Evolutionary conservation across 2,113 vertebrate species (phyloP), one percentile per base, ranked within the genome.

Genomic region (Catharus fuscescens): DNA sequence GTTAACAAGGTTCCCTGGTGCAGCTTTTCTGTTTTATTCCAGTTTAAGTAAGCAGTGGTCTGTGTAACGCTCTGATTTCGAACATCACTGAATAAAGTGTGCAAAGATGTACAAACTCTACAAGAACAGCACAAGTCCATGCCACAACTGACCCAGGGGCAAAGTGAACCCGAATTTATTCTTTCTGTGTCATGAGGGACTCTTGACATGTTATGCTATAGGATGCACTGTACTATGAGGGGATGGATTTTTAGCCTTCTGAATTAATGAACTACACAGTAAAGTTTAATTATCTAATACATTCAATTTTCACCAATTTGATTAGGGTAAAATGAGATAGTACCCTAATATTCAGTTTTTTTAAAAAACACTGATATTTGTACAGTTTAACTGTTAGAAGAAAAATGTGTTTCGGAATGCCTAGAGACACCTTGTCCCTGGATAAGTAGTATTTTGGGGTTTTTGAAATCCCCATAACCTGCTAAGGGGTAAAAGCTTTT

Each of bases 1-100:
- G 98, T 95, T 99, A 98, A 97, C 36, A 21, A 56, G 62, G 20
- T 28, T n/a, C 38, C 7, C 24, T n/a, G 10, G 34, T 19, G 14
- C n/a, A 17, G n/a, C 21, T 3, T 54, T 71, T 74, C 73, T 79
- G 66, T 54, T 95, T 90, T 36, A 56, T 56, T 85, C 84, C 79
- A n/a, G 66, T 86, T 93, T 95, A 96, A 96, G 80, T 77, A 95
- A 84, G 88, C 92, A 92, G 90, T 94, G 90, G 77, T 94, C 96
- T 94, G 89, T 93, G 85, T 85, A 92, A 95, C 0, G 15, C 93
- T 95, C 92, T 20, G 19, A 95, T 62, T 90, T 91, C 91, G 24
- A 93, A 87, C 80, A 91, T 92, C 93, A 84, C 90, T 60, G 56
- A 94, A 80, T 87, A 66, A 83, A 95, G 76, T 23, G 80, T 95